Evolutionary conservation across 2,888 invertebrate species (phyloP).

Genomic region (Hymenopus coronatus): DNA sequence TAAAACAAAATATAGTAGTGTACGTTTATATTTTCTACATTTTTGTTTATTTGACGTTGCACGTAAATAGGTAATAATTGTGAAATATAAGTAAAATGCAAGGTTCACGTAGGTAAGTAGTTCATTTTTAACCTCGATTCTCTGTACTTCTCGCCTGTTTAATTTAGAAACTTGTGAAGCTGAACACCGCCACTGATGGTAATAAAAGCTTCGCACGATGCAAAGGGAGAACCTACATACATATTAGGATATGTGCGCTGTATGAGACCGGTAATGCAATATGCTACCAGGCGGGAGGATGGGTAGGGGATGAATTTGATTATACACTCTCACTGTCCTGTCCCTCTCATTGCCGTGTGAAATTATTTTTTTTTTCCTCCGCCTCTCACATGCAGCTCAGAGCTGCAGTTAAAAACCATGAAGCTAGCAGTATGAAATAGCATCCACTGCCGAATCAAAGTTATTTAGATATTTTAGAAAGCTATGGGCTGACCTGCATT

Average conservation of each 20-base stretch:
- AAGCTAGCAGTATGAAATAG: neutral
- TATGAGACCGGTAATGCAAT: neutral
- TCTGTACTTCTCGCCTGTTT: no score
- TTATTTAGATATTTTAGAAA: neutral
- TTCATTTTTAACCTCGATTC: no score
- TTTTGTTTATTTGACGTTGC: no score
- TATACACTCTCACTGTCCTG: neutral
- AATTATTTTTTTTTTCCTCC: neutral
- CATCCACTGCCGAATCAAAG: neutral
- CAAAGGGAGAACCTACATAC: neutral
- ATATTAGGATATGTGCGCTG: neutral
- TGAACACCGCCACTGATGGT: neutral
- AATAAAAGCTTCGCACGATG: neutral
- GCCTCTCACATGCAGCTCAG: neutral
- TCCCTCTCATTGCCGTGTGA: neutral
- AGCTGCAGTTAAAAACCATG: neutral
- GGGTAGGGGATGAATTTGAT: neutral
- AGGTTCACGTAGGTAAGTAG: no score
- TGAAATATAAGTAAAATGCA: no score
- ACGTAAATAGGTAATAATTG: no score
- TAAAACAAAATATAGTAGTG: no score
- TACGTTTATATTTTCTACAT: no score
- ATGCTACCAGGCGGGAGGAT: neutral
- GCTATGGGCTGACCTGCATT: no score
- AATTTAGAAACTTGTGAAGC: no score